Percentiles rank a stretch among this genome's conserved stretches.
Conservation (phyloP, 2,113 vertebrate species). For the Mesoclemmys tuberculata region DNA sequence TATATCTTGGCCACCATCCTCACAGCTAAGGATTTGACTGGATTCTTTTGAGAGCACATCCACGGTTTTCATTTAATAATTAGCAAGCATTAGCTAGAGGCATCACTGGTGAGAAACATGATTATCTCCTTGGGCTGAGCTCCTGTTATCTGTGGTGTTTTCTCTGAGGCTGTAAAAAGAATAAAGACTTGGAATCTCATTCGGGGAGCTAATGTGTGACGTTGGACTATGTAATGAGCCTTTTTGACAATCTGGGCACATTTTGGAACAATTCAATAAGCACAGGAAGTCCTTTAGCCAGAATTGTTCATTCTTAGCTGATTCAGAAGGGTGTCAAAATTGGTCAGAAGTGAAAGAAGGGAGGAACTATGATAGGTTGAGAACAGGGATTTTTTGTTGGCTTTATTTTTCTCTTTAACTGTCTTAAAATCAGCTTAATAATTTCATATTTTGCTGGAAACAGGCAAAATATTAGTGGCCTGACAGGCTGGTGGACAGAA, state of each 20-base stretch:
- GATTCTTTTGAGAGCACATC: not conserved
- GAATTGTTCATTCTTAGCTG: constrained; percentile 35
- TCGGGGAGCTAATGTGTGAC: constrained; percentile 42
- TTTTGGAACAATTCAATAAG: constrained; percentile 47
- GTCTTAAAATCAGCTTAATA: not conserved
- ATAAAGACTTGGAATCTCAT: not conserved
- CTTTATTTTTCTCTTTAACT: not conserved
- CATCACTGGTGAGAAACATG: not conserved
- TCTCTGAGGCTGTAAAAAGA: not conserved
- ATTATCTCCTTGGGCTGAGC: not conserved
- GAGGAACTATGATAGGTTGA: not conserved
- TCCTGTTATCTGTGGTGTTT: too few relatives aligned
- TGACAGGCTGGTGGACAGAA: not conserved
- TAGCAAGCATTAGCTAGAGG: constrained; percentile 38
- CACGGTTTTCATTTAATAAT: not conserved
- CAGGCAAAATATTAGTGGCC: not conserved
- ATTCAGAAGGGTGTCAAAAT: constrained; percentile 44
- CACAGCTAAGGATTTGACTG: not conserved
- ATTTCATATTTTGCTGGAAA: constrained; percentile 4
- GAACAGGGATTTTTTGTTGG: not conserved
- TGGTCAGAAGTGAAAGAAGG: constrained; percentile 43
- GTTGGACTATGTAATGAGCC: constrained; percentile 53
- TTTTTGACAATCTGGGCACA: constrained; percentile 51
- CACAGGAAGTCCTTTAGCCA: constrained; percentile 60
- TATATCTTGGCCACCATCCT: not conserved